Evolutionary conservation across 1,140 invertebrate species (phyloP).

Genomic region (Cylas formicarius): DNA sequence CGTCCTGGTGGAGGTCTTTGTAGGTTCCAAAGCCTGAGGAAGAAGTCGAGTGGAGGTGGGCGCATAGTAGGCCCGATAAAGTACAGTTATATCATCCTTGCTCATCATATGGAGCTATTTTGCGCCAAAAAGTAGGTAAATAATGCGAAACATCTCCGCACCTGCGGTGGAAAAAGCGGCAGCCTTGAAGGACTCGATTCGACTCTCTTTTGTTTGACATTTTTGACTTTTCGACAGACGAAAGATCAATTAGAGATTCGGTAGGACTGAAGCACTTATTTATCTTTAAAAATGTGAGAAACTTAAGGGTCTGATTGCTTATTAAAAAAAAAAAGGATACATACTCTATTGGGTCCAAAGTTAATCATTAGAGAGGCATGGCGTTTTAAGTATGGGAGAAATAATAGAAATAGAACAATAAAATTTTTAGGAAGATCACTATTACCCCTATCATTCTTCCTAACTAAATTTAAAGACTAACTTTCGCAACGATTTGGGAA

Average conservation of each 20-base stretch:
- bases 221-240: not conserved
- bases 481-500: too few species aligned
- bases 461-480: too few species aligned
- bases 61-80: conserved; percentile 9
- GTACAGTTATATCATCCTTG: conserved; percentile 46
- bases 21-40: too few species aligned
- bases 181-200: not conserved
- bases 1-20: too few species aligned
- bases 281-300: not conserved
- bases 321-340: not conserved
- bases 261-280: not conserved
- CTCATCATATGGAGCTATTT: conserved; percentile 27
- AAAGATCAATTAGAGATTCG: not conserved
- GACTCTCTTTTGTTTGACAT: not conserved
- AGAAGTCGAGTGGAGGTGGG: too few species aligned
- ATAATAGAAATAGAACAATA: too few species aligned
- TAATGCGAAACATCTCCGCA: conserved; percentile 33
- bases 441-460: too few species aligned
- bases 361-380: too few species aligned
- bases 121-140: conserved; percentile 30
- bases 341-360: not conserved
- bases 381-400: too few species aligned
- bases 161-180: conserved; percentile 16
- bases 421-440: too few species aligned
- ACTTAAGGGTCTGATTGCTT: not conserved